These are phyloP conservation scores for Magallana ariakensis DNA, from an alignment of 1,140 invertebrate genomes.

Conservation along the genomic window DNA sequence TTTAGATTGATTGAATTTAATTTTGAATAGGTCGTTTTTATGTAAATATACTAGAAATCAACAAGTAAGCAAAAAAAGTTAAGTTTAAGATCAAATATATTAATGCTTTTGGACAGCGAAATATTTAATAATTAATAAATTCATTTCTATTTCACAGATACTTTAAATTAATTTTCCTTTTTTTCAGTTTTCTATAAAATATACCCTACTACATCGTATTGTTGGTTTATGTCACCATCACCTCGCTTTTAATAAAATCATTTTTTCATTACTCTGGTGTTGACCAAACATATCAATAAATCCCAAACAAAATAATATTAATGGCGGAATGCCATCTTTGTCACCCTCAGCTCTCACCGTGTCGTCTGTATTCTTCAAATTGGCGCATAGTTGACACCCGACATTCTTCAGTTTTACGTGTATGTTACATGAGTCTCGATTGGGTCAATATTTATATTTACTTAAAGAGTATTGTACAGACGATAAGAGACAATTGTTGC, in stretches of 20 bases:
- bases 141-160: too few relatives aligned
- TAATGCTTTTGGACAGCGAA: too few relatives aligned
- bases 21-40: too few relatives aligned
- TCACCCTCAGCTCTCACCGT: not conserved
- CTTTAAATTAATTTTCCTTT: too few relatives aligned
- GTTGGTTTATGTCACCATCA: not conserved
- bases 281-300: conserved; percentile 3
- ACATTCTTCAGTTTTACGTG: conserved; percentile 36
- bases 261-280: not conserved
- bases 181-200: too few relatives aligned
- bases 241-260: not conserved
- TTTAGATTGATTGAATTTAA: too few relatives aligned
- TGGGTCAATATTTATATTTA: conserved; percentile 39
- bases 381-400: conserved; percentile 28
- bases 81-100: too few relatives aligned
- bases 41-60: too few relatives aligned
- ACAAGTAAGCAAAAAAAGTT: too few relatives aligned
- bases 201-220: too few relatives aligned
- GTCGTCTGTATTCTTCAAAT: conserved; percentile 6
- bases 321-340: conserved; percentile 1
- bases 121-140: too few relatives aligned
- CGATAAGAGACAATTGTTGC: conserved; percentile 23
- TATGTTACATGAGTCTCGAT: conserved; percentile 29
- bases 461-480: conserved; percentile 24
- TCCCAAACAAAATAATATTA: conserved; percentile 16